A percentile compares a stretch with the other conserved stretches of the same genome.
Conservation (phyloP, 37 sponge, comb jelly and placozoan genomes). For the Hormiphora californensis region DNA sequence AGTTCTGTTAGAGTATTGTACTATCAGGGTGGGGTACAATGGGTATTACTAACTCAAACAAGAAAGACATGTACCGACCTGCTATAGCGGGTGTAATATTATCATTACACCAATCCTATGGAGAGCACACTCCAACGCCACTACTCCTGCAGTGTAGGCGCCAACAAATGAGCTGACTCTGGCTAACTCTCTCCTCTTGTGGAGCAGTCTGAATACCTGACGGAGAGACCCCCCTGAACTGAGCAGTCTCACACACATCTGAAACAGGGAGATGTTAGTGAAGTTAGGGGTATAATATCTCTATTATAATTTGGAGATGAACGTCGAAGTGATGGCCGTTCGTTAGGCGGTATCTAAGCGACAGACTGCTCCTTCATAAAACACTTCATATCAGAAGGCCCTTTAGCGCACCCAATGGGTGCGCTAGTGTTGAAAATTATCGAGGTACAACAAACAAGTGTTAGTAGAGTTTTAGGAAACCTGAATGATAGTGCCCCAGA, state of each 20-base stretch:
- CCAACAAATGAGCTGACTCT: not conserved
- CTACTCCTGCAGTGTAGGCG: not conserved
- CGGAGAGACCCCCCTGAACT: not conserved
- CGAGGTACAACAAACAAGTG: not conserved
- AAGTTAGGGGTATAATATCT: not conserved
- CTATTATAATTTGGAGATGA: too few relatives aligned
- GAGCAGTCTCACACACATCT: constrained; percentile 11
- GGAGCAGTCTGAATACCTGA: not conserved
- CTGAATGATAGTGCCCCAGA: constrained; percentile 21
- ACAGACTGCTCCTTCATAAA: too few relatives aligned
- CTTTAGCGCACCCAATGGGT: too few relatives aligned
- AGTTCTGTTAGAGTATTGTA: not conserved
- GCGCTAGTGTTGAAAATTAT: too few relatives aligned
- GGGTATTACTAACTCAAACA: too few relatives aligned
- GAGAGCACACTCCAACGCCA: not conserved
- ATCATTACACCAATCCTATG: not conserved
- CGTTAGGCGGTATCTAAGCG: too few relatives aligned
- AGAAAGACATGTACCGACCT: not conserved
- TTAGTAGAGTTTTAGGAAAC: not conserved
- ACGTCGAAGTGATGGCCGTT: too few relatives aligned
- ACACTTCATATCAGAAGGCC: too few relatives aligned
- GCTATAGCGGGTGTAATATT: constrained; percentile 4
- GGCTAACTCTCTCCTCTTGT: not conserved
- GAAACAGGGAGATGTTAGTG: not conserved
- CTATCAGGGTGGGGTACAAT: too few relatives aligned